Percentiles rank a stretch among this genome's conserved stretches.
Evolutionary conservation across 1,140 invertebrate genomes (phyloP).

Genomic region (Centruroides vittatus): DNA sequence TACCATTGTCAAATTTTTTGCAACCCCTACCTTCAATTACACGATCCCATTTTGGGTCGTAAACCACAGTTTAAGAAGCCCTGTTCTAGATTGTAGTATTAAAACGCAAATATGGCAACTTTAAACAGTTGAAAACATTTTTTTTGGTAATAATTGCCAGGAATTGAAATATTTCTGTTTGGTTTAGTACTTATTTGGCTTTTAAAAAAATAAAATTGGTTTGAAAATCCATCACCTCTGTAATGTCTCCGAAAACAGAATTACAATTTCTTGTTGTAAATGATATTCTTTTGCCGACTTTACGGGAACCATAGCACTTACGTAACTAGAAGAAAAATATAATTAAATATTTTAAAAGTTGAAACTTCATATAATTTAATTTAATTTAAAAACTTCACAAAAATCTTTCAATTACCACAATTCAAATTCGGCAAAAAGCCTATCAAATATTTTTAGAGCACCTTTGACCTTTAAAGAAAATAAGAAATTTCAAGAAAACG

Average conservation of each 20-base stretch:
- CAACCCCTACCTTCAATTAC: too few species aligned
- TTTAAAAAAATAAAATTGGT: too few species aligned
- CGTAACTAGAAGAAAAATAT: slow-evolving; percentile 51
- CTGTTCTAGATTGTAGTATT: too few species aligned
- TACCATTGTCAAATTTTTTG: neutral
- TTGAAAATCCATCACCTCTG: slow-evolving; percentile 34
- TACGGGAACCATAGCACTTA: slow-evolving; percentile 97
- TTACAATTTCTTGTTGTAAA: slow-evolving; percentile 86
- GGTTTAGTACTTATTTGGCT: too few species aligned
- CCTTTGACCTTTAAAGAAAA: slow-evolving; percentile 39
- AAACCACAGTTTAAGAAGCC: too few species aligned
- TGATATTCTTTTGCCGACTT: slow-evolving; percentile 94
- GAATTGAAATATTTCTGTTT: too few species aligned
- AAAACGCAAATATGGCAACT: too few species aligned
- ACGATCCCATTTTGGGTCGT: too few species aligned
- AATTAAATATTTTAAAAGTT: neutral
- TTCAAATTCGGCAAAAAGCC: slow-evolving; percentile 93
- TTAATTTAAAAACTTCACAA: neutral
- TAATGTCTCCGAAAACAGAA: slow-evolving; percentile 92
- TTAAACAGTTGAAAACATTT: too few species aligned
- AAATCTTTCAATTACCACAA: slow-evolving; percentile 39
- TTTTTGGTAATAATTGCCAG: too few species aligned
- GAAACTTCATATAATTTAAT: neutral
- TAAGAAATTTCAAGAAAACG: neutral
- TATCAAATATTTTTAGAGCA: slow-evolving; percentile 83